Evolutionary conservation across 2,888 invertebrate genomes (phyloP).

Genomic region (Cephus rjabovi): DNA sequence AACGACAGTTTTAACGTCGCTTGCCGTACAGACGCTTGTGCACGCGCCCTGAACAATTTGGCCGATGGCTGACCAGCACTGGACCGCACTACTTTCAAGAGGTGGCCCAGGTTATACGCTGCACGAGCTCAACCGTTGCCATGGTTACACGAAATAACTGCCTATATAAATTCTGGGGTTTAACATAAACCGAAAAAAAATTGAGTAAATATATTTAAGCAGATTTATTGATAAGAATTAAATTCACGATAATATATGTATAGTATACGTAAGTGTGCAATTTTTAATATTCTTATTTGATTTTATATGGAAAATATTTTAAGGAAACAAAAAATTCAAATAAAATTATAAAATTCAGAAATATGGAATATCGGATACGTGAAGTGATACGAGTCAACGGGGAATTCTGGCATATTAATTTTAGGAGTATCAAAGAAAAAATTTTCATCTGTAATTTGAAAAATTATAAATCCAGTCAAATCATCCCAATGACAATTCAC

Average conservation of each 20-base stretch:
- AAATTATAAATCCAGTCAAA: neutral
- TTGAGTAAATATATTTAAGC: neutral
- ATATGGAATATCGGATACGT: neutral
- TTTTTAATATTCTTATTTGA: neutral
- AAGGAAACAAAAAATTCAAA: neutral
- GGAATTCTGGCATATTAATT: neutral
- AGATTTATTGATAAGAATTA: neutral
- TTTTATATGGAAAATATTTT: neutral
- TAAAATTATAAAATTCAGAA: neutral
- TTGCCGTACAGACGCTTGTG: neutral
- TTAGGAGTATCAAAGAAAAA: neutral
- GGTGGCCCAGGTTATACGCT: neutral
- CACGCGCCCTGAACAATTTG: constrained; percentile 19
- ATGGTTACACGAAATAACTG: neutral
- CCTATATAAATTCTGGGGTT: neutral
- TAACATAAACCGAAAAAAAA: neutral
- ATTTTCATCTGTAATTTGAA: neutral
- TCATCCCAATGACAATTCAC: neutral
- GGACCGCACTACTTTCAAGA: constrained; percentile 34
- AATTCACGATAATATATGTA: neutral
- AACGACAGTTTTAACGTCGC: neutral
- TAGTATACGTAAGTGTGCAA: neutral
- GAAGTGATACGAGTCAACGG: neutral
- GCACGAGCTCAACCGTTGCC: neutral
- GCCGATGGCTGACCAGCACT: constrained; percentile 37